Conservation (phyloP, 2,113 vertebrate species). For the Mobula hypostoma region DNA sequence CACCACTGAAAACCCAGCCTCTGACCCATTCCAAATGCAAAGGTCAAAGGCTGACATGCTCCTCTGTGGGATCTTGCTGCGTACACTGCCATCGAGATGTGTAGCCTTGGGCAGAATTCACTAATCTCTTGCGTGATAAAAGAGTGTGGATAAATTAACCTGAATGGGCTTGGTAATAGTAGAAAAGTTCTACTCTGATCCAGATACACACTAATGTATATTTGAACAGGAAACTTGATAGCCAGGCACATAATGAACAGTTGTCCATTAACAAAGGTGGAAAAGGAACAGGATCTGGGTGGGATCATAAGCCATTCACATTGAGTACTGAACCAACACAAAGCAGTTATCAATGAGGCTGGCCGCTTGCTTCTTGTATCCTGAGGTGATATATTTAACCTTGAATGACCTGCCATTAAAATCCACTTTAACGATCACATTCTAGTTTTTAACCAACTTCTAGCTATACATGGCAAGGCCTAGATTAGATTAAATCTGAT, state of each 20-base stretch:
- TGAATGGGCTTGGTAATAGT: neutral
- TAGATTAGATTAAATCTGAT: neutral
- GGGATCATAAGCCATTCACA: neutral
- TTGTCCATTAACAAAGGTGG: neutral
- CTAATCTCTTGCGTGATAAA: neutral
- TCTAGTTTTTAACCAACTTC: neutral
- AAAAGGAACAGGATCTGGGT: neutral
- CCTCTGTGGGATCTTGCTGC: neutral
- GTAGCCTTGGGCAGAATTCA: neutral
- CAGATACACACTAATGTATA: neutral
- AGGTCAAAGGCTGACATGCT: neutral
- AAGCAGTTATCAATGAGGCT: neutral
- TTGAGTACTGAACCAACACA: neutral
- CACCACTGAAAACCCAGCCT: no score
- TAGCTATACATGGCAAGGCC: neutral
- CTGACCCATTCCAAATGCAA: neutral
- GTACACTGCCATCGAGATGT: neutral
- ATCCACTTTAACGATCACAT: neutral
- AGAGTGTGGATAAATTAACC: neutral
- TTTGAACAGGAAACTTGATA: slow-evolving; percentile 7
- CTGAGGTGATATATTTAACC: neutral
- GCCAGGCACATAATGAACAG: neutral
- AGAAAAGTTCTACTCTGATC: neutral
- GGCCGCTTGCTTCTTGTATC: neutral
- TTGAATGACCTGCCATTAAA: neutral